A percentile compares a stretch with the other conserved stretches of the same genome.
Evolutionary conservation across 2,113 vertebrate species (phyloP).

Genomic region (Piprites chloris): DNA sequence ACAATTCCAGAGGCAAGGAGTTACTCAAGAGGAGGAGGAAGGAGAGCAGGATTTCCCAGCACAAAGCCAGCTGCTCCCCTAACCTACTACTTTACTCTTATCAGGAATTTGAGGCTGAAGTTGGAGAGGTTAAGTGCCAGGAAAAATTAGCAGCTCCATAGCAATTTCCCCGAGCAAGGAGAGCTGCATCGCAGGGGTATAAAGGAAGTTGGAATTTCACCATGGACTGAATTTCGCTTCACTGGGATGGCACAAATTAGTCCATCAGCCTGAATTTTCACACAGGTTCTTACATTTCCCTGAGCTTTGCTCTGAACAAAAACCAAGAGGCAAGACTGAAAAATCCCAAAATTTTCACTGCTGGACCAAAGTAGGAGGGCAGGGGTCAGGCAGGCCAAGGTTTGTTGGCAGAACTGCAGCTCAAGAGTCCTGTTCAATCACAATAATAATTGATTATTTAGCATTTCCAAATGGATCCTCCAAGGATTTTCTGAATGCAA

Average conservation of each 20-base stretch:
- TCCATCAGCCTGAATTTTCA: neutral
- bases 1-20: neutral
- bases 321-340: neutral
- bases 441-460: neutral
- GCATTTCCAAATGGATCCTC: neutral
- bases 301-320: neutral
- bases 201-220: neutral
- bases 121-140: neutral
- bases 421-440: neutral
- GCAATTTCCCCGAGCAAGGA: neutral
- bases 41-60: neutral
- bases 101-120: neutral
- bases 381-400: neutral
- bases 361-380: neutral
- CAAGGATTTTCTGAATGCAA: neutral
- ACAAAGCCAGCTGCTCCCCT: neutral
- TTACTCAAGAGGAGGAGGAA: neutral
- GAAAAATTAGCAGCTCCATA: rapidly evolving
- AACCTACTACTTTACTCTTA: neutral
- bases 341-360: neutral
- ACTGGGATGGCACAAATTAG: neutral
- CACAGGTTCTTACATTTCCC: rapidly evolving
- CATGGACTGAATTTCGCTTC: neutral
- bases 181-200: neutral
- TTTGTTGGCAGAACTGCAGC: neutral